Evolutionary conservation across 2,113 vertebrate species (phyloP).

Genomic region (Siniperca chuatsi): DNA sequence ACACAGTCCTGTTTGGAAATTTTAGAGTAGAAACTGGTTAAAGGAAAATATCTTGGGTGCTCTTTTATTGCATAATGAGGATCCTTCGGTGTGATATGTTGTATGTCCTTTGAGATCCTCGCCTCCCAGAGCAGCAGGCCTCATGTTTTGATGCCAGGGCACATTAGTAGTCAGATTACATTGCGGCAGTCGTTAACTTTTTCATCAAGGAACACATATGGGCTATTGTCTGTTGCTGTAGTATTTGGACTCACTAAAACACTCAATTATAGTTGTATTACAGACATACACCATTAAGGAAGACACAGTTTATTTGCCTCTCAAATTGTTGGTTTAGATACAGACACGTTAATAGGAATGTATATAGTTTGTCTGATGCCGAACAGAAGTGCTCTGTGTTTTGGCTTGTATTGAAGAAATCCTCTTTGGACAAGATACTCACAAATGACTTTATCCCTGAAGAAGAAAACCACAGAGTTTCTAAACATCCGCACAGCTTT

Average conservation of each 20-base stretch:
- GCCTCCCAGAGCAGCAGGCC: too few species aligned
- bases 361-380: background rate
- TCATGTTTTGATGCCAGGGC: background rate
- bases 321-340: background rate
- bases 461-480: background rate
- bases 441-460: background rate
- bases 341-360: background rate
- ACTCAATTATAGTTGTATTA: background rate
- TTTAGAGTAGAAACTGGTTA: background rate
- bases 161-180: background rate
- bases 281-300: background rate
- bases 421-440: background rate
- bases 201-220: background rate
- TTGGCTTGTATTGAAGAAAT: background rate
- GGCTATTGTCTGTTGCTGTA: background rate
- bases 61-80: background rate
- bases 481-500: background rate
- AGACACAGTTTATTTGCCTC: background rate
- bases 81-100: background rate
- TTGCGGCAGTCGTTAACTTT: background rate
- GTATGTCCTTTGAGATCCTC: background rate
- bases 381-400: background rate
- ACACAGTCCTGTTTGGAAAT: background rate
- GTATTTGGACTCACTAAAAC: background rate
- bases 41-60: background rate